Base-by-base conservation (phyloP, 2,113 vertebrate genomes). In the Otolemur garnettii region DNA sequence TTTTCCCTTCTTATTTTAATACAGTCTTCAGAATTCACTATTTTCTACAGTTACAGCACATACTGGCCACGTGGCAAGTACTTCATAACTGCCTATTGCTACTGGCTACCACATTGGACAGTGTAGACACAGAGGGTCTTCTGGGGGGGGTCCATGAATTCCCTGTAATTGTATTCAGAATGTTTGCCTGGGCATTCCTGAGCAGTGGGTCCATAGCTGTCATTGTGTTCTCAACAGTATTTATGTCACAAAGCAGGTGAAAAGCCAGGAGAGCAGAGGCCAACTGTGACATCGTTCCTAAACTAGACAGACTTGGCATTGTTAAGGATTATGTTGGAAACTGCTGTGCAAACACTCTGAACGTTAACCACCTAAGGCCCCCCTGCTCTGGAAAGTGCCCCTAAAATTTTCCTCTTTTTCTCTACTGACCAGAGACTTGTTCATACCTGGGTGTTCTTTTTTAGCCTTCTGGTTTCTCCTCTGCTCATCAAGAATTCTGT, bases 1-100 rank as follows among this genome's bases (percentile, higher is more conserved):
- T 9, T 62, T 62, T 55, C 66, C 24, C 5, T 15, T 60, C 35
- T 9, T 5, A 11, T 22, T 69, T 71, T 45, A n/a, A n/a, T 26
- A 2, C 30, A 11, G 60, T 10, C n/a, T 88, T 81, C 19, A 1
- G 57, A 35, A 55, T 24, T 24, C 30, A 69, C 5, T 21, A 0
- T 18, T 0, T 17, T 57, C 13, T 13, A 11, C 19, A 7, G 7
- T 33, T 3, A 10, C 1, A 5, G 17, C 28, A 22, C 8, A 4
- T 2, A 0, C 18, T 24, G 12, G 59, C 85, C 72, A 18, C 59
- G 1, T 38, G 42, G 18, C 72, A 42, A 19, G 15, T 19, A 18
- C 42, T 14, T 72, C 2, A 0, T 3, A 13, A 15, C 7, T 30
- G 6, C 2, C 0, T 3, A 3, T 17, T 21, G 59, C 80, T 85